These are phyloP conservation scores for Bolborhynchus lineola DNA, from an alignment of 2,113 vertebrate genomes.

Conservation along the genomic window DNA sequence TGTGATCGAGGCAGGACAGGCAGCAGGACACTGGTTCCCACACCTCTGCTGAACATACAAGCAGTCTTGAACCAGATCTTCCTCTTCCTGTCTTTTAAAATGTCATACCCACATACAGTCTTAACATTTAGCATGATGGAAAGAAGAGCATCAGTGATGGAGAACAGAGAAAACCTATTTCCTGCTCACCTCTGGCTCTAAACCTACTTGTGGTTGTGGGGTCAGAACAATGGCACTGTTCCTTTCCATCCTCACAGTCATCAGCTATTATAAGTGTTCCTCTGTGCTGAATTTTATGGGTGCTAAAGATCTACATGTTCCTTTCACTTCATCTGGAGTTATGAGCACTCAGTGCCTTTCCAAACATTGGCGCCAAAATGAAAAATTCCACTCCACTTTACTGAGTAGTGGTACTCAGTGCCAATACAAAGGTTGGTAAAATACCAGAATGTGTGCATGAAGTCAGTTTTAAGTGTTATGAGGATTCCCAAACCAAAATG, in stretches of 20 bases:
- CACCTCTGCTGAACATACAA: accelerated
- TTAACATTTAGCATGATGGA: not conserved
- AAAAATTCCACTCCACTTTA: conserved; percentile 14
- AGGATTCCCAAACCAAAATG: not conserved
- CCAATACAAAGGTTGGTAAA: conserved; percentile 27
- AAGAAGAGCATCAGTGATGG: not conserved
- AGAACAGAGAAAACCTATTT: not conserved
- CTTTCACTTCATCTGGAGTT: conserved; percentile 1
- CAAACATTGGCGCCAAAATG: not conserved
- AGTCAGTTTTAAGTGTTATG: not conserved
- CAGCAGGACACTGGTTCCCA: not conserved
- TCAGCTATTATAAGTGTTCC: not conserved
- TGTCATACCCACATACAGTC: not conserved
- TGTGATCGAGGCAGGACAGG: not conserved
- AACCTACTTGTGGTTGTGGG: not conserved
- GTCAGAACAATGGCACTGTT: not conserved
- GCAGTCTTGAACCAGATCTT: not conserved
- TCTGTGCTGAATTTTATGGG: not conserved
- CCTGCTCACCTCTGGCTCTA: not conserved
- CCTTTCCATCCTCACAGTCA: not conserved
- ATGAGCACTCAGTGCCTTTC: not conserved
- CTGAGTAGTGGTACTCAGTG: not conserved
- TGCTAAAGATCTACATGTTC: not conserved
- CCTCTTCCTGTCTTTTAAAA: not conserved
- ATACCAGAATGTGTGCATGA: not conserved